Evolutionary conservation across 2,888 invertebrate genomes (phyloP), one percentile per base, ranked within the genome.

Genomic region (Graphium colonna): DNA sequence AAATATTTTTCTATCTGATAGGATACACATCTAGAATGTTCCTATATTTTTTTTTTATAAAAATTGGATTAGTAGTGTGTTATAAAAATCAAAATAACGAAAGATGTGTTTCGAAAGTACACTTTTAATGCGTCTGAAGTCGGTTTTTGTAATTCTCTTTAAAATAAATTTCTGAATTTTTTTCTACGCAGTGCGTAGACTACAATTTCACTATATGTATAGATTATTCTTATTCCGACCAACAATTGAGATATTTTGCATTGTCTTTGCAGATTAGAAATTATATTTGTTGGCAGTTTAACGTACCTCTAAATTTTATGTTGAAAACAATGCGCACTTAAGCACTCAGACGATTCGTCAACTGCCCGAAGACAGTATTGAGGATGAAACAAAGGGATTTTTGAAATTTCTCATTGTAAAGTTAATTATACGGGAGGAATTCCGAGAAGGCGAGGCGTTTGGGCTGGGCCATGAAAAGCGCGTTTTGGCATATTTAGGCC

Each of bases 271-370:
- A 39, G 16, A 39, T 7, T 39, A 39, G 21, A 21, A 21, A 21
- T 21, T 5, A 21, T 21, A 2, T 21, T 21, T 3, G 21, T 5
- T 5, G 21, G 5, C 21, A 21, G 5, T 21, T 21, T 26, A 47
- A 13, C 21, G 36, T 43, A 38, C 39, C 43, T 28, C 26, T 12
- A 64, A 69, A 5, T 12, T 17, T 18, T 40, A 0, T 26, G 13
- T 12, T 10, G n/a, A 26, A 31, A 26, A 48, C 18, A 48, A 52
- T 65, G 68, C 61, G 67, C 70, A 67, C 69, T 72, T 67, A 71
- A 65, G 63, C 60, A 56, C 12, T 63, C 59, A 69, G 73, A 74
- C 71, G 68, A 65, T 61, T 68, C 65, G 68, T 73, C 64, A 59
- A 55, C 56, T 56, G 50, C 48, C 55, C 48, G 65, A 69, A 71